Evolutionary conservation across 53 echinoderm and acorn worm species (phyloP), one percentile per base, ranked within the genome.

Genomic region (Echinarachnius parma): DNA sequence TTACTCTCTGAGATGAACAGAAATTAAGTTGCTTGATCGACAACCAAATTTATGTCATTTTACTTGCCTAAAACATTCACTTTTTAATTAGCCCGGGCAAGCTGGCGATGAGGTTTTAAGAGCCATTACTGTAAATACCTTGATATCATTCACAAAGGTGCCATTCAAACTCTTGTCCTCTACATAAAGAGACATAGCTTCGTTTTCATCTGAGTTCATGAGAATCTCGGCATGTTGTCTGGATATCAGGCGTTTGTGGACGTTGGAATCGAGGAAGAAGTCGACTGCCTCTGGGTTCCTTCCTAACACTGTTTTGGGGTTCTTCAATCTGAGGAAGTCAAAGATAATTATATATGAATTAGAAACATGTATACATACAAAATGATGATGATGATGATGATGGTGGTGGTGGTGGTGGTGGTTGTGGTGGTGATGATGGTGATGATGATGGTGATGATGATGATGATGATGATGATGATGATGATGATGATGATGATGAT

Each of bases 101-200:
- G n/a, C n/a, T n/a, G n/a, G n/a, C n/a, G n/a, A n/a, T n/a, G n/a
- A n/a, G n/a, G n/a, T n/a, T n/a, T n/a, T n/a, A n/a, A n/a, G n/a
- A n/a, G n/a, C n/a, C n/a, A n/a, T n/a, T n/a, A n/a, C n/a, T n/a
- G n/a, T n/a, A 59, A n/a, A 27, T 29, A 65, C 65, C 86, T 96
- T 96, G 31, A 79, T 25, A 39, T 96, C 96, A 85, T 96, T 96
- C 13, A 96, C 75, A 56, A 87, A 96, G 30, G 96, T 96, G 48
- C 96, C 96, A 80, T 96, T 96, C 5, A 87, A 55, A 46, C 91
- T 91, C 56, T 59, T 75, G 52, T 96, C 96, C 24, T 42, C 32
- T 22, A 86, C 34, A 31, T 21, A 29, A 10, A 86, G 15, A 10
- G 46, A 21, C 2, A 68, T 36, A 1, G 25, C 50, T 30, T 64